Percentiles rank a stretch among this genome's conserved stretches.
These are phyloP conservation scores for Diogma glabrata DNA, from an alignment of 2,888 invertebrate genomes.

Conservation along the genomic window DNA sequence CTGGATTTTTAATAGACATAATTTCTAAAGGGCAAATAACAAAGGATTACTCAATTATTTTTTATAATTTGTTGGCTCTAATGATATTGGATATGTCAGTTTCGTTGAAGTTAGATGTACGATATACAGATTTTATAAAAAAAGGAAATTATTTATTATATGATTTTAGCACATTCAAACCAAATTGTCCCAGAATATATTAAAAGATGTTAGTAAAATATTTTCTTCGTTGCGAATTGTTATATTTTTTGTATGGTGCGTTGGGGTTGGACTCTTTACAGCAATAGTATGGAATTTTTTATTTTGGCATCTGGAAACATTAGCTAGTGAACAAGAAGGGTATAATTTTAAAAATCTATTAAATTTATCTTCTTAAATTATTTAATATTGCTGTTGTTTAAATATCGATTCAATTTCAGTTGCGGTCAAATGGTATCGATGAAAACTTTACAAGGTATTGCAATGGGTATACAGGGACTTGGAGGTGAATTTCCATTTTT, in stretches of 20 bases:
- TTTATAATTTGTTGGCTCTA: slow-evolving; percentile 58
- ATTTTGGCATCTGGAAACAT: slow-evolving; percentile 72
- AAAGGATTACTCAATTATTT: slow-evolving; percentile 71
- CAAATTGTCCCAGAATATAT: slow-evolving; percentile 51
- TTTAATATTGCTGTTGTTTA: neutral
- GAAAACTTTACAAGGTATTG: slow-evolving; percentile 64
- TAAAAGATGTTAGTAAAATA: slow-evolving; percentile 55
- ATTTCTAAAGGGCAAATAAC: slow-evolving; percentile 50
- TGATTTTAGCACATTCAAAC: slow-evolving; percentile 52
- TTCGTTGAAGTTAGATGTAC: slow-evolving; percentile 40
- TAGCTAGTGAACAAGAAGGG: slow-evolving; percentile 38
- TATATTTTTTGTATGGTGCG: slow-evolving; percentile 68
- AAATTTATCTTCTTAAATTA: no score
- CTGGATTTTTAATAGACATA: slow-evolving; percentile 66
- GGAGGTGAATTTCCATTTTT: slow-evolving; percentile 79
- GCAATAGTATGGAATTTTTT: slow-evolving; percentile 80
- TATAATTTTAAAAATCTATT: no score
- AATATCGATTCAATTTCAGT: slow-evolving; percentile 10
- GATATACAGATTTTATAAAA: no score
- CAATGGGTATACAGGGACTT: slow-evolving; percentile 67
- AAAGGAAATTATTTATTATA: no score
- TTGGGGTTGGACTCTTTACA: slow-evolving; percentile 71
- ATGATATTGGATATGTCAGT: slow-evolving; percentile 54
- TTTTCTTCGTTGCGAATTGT: slow-evolving; percentile 54
- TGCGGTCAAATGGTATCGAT: slow-evolving; percentile 43